Evolutionary conservation across 2,888 invertebrate genomes (phyloP).

Genomic region (Torymus tubicola): DNA sequence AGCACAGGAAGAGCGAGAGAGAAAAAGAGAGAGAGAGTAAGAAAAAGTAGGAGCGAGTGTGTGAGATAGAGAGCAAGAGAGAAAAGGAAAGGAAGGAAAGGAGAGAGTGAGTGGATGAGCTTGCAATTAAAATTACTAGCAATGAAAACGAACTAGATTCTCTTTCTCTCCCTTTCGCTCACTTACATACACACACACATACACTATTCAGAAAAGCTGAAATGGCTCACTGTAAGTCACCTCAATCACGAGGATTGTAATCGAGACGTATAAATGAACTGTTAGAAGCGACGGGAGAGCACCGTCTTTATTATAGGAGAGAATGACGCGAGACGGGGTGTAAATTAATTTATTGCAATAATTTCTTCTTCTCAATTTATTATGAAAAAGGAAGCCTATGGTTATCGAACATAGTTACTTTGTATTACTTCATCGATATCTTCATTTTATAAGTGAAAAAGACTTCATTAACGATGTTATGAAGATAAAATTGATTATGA

Average conservation of each 20-base stretch:
- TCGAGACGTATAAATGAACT: slow-evolving; percentile 35
- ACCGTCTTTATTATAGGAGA: too few relatives aligned
- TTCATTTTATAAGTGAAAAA: too few relatives aligned
- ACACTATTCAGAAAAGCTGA: slow-evolving; percentile 38
- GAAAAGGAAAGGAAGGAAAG: not conserved
- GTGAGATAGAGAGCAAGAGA: not conserved
- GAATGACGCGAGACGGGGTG: too few relatives aligned
- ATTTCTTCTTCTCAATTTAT: not conserved
- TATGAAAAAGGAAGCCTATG: too few relatives aligned
- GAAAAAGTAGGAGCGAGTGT: too few relatives aligned
- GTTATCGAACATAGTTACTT: too few relatives aligned
- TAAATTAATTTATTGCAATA: slow-evolving; percentile 1
- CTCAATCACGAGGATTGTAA: slow-evolving; percentile 41
- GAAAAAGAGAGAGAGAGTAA: slow-evolving; percentile 7
- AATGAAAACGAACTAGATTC: slow-evolving; percentile 50
- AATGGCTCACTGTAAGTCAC: slow-evolving; percentile 41
- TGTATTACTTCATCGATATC: too few relatives aligned
- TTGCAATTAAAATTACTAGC: slow-evolving; percentile 57
- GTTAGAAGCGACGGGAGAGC: not conserved
- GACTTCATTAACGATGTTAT: too few relatives aligned
- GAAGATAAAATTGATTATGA: too few relatives aligned
- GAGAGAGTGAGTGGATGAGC: not conserved
- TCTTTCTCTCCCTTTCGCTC: not conserved
- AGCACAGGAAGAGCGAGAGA: too few relatives aligned
- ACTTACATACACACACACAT: too few relatives aligned